phyloP scores from a whole-genome alignment of 2,797 vertebrate genomes.

The Selene dorsalis region DNA sequence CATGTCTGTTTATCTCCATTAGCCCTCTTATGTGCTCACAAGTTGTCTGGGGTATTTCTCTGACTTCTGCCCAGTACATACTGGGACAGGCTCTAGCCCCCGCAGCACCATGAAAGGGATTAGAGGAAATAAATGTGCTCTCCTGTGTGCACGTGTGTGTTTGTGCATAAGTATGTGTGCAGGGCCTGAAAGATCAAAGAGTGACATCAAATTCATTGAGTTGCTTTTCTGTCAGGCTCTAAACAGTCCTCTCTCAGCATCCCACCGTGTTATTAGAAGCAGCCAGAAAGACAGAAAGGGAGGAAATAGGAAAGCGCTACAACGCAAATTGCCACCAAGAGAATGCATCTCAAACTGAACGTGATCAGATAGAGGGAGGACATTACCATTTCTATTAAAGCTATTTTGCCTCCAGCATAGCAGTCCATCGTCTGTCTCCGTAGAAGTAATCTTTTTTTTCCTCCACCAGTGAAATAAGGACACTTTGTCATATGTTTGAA shows the following conservation, averaged over 20 bases:
- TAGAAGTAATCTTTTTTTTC: slow-evolving; percentile 46
- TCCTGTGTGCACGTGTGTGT: slow-evolving; percentile 13
- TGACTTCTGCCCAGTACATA: slow-evolving; percentile 40
- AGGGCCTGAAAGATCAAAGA: slow-evolving; percentile 55
- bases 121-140: slow-evolving; percentile 44
- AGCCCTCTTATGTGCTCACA: slow-evolving; percentile 31
- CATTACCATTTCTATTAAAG: slow-evolving; percentile 79
- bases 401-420: slow-evolving; percentile 66
- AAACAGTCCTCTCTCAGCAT: slow-evolving; percentile 62
- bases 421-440: slow-evolving; percentile 36
- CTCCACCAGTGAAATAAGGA: slow-evolving; percentile 44
- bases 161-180: neutral
- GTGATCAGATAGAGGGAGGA: slow-evolving; percentile 71
- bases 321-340: slow-evolving; percentile 73
- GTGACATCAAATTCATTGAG: slow-evolving; percentile 61
- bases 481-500: slow-evolving; percentile 46
- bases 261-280: slow-evolving; percentile 66
- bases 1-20: slow-evolving; percentile 56
- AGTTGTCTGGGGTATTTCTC: slow-evolving; percentile 45
- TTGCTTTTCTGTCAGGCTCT: slow-evolving; percentile 58
- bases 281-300: slow-evolving; percentile 56
- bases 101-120: slow-evolving; percentile 37
- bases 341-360: slow-evolving; percentile 64
- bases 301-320: slow-evolving; percentile 62
- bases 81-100: slow-evolving; percentile 51